Percentiles rank a stretch among this genome's conserved stretches.
Evolutionary conservation across 1,140 invertebrate species (phyloP).

Genomic region (Leptoteleia sp.): DNA sequence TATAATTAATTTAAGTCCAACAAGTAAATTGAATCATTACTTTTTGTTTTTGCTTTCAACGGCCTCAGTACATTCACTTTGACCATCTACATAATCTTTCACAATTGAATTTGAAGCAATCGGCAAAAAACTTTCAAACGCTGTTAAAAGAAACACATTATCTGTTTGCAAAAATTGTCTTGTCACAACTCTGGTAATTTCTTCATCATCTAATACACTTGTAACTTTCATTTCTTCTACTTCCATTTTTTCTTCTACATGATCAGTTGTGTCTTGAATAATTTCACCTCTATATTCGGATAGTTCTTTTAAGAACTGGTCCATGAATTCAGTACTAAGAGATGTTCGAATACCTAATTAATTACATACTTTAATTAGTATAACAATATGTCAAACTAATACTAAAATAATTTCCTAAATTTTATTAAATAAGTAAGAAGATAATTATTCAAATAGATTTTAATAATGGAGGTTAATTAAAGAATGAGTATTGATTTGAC

Average conservation of each 20-base stretch:
- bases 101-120: conserved; percentile 2
- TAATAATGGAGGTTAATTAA: no score
- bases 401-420: no score
- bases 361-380: no score
- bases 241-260: conserved; percentile 30
- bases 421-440: no score
- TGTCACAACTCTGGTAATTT: conserved; percentile 69
- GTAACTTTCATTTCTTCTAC: conserved; percentile 16
- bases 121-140: conserved; percentile 75
- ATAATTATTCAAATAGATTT: no score
- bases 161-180: conserved; percentile 73
- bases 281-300: conserved; percentile 64
- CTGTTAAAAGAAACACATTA: conserved; percentile 78
- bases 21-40: no score
- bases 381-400: no score
- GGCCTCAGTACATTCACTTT: neutral
- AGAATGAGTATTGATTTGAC: no score
- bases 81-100: conserved; percentile 66
- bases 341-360: conserved; percentile 69
- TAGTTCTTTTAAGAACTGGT: conserved; percentile 70
- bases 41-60: no score
- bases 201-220: no score
- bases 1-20: no score
- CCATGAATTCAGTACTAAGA: conserved; percentile 74
- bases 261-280: conserved; percentile 50